Percentiles rank a stretch among this genome's conserved stretches.
These are phyloP conservation scores for Melolontha melolontha DNA, from an alignment of 2,888 invertebrate species.

Conservation along the genomic window DNA sequence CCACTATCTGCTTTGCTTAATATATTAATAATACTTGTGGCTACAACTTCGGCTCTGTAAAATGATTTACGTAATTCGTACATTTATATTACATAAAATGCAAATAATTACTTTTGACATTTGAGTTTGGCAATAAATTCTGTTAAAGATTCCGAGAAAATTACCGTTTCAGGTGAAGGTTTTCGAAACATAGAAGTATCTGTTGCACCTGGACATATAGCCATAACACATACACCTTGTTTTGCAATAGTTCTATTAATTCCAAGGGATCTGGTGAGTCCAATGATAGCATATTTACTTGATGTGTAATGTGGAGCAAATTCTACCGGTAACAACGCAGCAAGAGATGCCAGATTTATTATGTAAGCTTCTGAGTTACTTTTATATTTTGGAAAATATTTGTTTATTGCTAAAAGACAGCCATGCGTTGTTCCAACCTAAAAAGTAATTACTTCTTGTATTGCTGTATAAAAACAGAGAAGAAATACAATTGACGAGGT, in stretches of 20 bases:
- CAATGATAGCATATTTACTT: slow-evolving; percentile 24
- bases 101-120: too few relatives aligned
- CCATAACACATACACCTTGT: slow-evolving; percentile 14
- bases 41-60: too few relatives aligned
- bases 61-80: too few relatives aligned
- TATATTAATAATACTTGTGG: too few relatives aligned
- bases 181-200: neutral
- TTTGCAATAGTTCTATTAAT: neutral
- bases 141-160: too few relatives aligned
- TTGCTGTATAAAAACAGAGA: too few relatives aligned
- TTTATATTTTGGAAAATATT: slow-evolving; percentile 27
- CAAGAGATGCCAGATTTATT: slow-evolving; percentile 18
- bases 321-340: neutral
- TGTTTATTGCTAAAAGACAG: slow-evolving; percentile 16
- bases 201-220: neutral
- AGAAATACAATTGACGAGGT: too few relatives aligned
- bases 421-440: slow-evolving; percentile 11
- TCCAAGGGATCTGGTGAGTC: slow-evolving; percentile 7
- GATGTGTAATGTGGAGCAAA: slow-evolving; percentile 14
- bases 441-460: slow-evolving; percentile 1
- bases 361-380: neutral
- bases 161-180: neutral
- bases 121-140: too few relatives aligned
- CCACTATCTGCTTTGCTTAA: too few relatives aligned
- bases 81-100: too few relatives aligned